These are phyloP conservation scores for Mesorhabditis belari DNA, from an alignment of 2,888 invertebrate genomes.

Conservation along the genomic window DNA sequence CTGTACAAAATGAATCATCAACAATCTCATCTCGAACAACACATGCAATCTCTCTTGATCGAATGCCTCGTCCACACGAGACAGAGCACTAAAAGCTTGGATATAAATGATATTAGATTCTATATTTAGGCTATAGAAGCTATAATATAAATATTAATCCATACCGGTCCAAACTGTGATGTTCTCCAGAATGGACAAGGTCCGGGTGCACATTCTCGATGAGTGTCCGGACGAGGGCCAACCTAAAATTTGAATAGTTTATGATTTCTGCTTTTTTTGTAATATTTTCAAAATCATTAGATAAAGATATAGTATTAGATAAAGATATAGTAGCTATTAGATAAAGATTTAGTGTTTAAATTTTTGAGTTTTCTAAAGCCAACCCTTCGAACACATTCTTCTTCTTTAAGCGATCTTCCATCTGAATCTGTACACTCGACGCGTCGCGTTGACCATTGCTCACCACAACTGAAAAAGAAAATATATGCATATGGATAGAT, in stretches of 20 bases:
- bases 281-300: neutral
- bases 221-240: slow-evolving; percentile 28
- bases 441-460: slow-evolving; percentile 48
- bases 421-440: slow-evolving; percentile 44
- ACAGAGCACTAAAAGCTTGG: slow-evolving; percentile 45
- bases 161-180: slow-evolving; percentile 54
- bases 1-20: slow-evolving; percentile 42
- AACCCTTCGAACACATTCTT: slow-evolving; percentile 24
- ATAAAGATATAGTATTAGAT: no score
- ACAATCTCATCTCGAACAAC: slow-evolving; percentile 46
- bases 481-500: no score
- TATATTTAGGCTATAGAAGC: neutral
- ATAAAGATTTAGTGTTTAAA: no score
- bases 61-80: slow-evolving; percentile 47
- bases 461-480: no score
- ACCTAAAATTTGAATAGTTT: neutral
- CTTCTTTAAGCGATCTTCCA: slow-evolving; percentile 28
- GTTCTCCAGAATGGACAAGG: slow-evolving; percentile 56
- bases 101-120: neutral
- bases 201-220: slow-evolving; percentile 53
- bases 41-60: slow-evolving; percentile 43
- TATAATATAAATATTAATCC: slow-evolving; percentile 7
- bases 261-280: neutral
- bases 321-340: no score
- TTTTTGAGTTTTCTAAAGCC: neutral